These are phyloP conservation scores for Philaethria dido DNA, from an alignment of 2,888 invertebrate species.

Conservation along the genomic window DNA sequence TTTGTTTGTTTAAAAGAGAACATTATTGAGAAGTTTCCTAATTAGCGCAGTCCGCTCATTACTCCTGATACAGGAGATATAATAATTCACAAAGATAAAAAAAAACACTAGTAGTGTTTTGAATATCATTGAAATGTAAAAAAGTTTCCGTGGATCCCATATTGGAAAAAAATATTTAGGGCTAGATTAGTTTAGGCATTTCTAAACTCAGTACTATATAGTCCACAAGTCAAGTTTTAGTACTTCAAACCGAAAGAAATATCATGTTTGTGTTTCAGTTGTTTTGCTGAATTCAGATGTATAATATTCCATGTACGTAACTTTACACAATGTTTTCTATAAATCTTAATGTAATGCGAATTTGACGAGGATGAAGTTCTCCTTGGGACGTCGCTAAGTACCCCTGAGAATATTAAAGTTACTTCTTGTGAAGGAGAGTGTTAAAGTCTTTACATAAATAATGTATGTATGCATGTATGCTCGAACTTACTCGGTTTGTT, in stretches of 20 bases:
- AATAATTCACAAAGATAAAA: no score
- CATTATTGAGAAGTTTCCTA: no score
- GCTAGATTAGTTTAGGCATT: no score
- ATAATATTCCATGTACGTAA: neutral
- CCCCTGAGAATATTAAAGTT: conserved; percentile 19
- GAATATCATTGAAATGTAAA: no score
- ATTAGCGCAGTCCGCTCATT: no score
- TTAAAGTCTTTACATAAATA: conserved; percentile 22
- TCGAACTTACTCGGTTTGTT: neutral
- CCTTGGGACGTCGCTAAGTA: conserved; percentile 17
- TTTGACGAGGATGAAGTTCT: conserved; percentile 28
- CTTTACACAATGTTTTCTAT: conserved; percentile 22
- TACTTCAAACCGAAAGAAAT: neutral
- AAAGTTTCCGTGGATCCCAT: no score
- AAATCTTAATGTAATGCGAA: conserved; percentile 23
- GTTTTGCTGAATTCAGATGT: neutral
- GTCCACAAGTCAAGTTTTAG: no score
- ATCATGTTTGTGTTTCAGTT: neutral
- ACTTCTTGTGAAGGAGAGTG: conserved; percentile 23
- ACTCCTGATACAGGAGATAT: no score
- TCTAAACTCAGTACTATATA: no score
- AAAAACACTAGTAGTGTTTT: no score
- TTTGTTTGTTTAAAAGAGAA: no score
- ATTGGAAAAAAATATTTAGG: no score
- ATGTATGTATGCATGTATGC: conserved; percentile 6